Base-by-base conservation (phyloP, 2,113 vertebrate species). In the Apteryx owenii region DNA sequence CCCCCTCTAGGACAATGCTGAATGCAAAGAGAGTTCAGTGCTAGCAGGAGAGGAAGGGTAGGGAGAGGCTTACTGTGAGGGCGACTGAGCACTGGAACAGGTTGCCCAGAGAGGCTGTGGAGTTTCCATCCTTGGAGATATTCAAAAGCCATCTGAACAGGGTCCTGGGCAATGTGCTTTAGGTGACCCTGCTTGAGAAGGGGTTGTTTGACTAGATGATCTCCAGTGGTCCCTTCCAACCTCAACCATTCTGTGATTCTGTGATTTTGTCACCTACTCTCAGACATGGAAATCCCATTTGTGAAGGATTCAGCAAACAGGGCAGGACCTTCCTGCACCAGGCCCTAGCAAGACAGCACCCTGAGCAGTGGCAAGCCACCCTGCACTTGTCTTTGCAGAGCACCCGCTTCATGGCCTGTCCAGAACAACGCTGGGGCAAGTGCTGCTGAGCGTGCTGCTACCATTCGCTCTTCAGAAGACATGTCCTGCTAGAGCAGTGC, bases 391-490 rank as follows among this genome's bases (percentile, higher is more conserved):
- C 76, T 40, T 51, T 11, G 44, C 22, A 29, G 8, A 83, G 33
- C 66, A 69, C 16, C 26, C 21, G 0, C 16, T 40, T 46, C 48
- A 13, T 13, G 44, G 28, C 36, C 36, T 17, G 19, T 38, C 36
- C 50, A 28, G 38, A 60, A 44, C 33, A 42, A 5, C 19, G 3
- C 25, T 5, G 10, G 12, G 46, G 20, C 7, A 36, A 72, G 11
- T 7, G 3, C 2, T 33, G 20, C 29, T 16, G 29, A 10, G 4
- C 1, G 5, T 20, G 21, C 28, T 40, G 66, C n/a, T 22, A 5
- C 46, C 7, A 0, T 40, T 61, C 1, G 0, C 20, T 20, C 23
- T 29, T 15, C 54, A 19, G n/a, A 20, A 61, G 15, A 12, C 29
- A 13, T 2, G 4, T 21, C 8, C 46, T 16, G 1, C 42, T 69